Percentiles rank a stretch among this genome's conserved stretches.
Evolutionary conservation across 2,888 invertebrate species (phyloP).

Genomic region (Pterostichus madidus): DNA sequence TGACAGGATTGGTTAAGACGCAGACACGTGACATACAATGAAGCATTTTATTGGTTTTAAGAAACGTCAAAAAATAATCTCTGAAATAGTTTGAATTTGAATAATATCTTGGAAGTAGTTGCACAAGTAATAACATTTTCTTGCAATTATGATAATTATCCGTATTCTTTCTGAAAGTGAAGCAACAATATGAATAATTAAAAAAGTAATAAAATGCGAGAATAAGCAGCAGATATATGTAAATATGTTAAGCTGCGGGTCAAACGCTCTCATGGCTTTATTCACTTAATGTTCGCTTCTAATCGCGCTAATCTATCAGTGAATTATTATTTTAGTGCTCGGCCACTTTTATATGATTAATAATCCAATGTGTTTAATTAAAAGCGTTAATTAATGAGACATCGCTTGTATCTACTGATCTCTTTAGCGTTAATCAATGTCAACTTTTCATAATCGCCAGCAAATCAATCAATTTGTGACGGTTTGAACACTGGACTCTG

Average conservation of each 20-base stretch:
- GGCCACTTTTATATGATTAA: slow-evolving; percentile 62
- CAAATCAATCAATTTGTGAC: slow-evolving; percentile 64
- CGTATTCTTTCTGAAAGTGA: neutral
- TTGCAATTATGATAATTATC: slow-evolving; percentile 15
- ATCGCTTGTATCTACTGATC: slow-evolving; percentile 54
- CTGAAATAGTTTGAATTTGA: too few species aligned
- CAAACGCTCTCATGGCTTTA: slow-evolving; percentile 38
- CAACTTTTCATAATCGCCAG: slow-evolving; percentile 60
- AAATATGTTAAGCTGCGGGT: slow-evolving; percentile 33
- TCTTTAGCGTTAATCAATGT: slow-evolving; percentile 64
- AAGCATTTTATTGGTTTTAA: too few species aligned
- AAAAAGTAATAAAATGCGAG: neutral
- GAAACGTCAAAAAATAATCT: too few species aligned
- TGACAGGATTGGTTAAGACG: too few species aligned
- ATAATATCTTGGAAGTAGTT: too few species aligned
- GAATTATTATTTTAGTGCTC: slow-evolving; percentile 60
- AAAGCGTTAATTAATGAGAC: slow-evolving; percentile 62
- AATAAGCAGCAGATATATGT: slow-evolving; percentile 15
- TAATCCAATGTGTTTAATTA: slow-evolving; percentile 57
- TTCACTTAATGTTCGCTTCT: slow-evolving; percentile 43
- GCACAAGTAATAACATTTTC: neutral
- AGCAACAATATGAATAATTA: slow-evolving; percentile 26
- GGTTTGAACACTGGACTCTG: slow-evolving; percentile 42
- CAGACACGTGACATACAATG: too few species aligned
- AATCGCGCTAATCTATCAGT: slow-evolving; percentile 60